A percentile compares a stretch with the other conserved stretches of the same genome.
Evolutionary conservation across 2,113 vertebrate genomes (phyloP).

Genomic region (Tragelaphus scriptus): DNA sequence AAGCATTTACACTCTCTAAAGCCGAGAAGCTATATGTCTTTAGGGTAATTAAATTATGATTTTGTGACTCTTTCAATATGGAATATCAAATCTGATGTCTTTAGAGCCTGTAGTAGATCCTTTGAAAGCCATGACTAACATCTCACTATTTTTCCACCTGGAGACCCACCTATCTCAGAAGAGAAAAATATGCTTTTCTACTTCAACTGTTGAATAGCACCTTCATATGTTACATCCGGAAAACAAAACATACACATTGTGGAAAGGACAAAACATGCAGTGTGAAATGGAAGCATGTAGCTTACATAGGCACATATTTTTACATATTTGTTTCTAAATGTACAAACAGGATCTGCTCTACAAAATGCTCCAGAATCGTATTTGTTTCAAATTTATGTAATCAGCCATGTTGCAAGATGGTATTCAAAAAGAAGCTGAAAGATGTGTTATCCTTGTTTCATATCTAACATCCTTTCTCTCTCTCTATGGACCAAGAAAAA

Average conservation of each 20-base stretch:
- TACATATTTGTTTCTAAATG: slow-evolving; percentile 73
- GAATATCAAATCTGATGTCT: not conserved
- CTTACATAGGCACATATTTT: slow-evolving; percentile 65
- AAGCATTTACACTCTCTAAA: not conserved
- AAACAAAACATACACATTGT: slow-evolving; percentile 61
- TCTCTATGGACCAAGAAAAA: not conserved
- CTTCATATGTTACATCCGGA: slow-evolving; percentile 43
- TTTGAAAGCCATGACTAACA: not conserved
- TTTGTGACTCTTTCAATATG: not conserved
- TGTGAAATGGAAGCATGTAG: slow-evolving; percentile 52
- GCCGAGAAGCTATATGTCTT: not conserved
- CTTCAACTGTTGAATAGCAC: slow-evolving; percentile 19
- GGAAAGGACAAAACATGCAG: slow-evolving; percentile 61
- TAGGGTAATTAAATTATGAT: not conserved
- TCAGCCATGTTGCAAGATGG: slow-evolving; percentile 67
- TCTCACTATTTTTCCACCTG: not conserved
- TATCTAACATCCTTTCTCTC: slow-evolving; percentile 15
- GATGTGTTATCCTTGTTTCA: not conserved
- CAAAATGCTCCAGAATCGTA: slow-evolving; percentile 66
- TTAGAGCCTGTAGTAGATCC: not conserved
- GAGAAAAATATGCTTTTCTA: not conserved
- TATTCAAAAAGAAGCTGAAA: slow-evolving; percentile 55
- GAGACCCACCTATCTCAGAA: slow-evolving; percentile 18
- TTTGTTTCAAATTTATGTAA: slow-evolving; percentile 68
- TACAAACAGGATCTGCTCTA: slow-evolving; percentile 72